Percentiles rank a stretch among this genome's conserved stretches.
Evolutionary conservation across 2,888 invertebrate species (phyloP).

Genomic region (Meteorus cinctellus): DNA sequence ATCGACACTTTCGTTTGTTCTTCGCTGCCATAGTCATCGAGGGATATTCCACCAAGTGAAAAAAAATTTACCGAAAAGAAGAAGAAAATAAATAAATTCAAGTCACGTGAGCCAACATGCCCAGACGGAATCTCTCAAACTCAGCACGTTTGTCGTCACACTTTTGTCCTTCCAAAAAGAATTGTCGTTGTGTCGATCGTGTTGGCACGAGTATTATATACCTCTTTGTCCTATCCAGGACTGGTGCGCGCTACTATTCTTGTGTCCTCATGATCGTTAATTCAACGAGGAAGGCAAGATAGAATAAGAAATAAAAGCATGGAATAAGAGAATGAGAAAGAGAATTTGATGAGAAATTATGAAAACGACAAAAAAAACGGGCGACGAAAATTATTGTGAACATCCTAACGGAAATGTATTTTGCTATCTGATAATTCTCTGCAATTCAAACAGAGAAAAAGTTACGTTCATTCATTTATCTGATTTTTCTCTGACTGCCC

Average conservation of each 20-base stretch:
- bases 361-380: constrained; percentile 27
- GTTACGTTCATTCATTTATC: constrained; percentile 16
- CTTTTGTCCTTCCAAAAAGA: constrained; percentile 37
- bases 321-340: constrained; percentile 25
- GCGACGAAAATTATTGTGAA: background rate
- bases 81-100: constrained; percentile 30
- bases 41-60: constrained; percentile 2
- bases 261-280: constrained; percentile 35
- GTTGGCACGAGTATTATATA: background rate
- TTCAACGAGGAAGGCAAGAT: constrained; percentile 10
- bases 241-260: constrained; percentile 24
- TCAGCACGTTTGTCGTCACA: constrained; percentile 46
- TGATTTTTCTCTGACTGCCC: background rate
- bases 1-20: constrained; percentile 12
- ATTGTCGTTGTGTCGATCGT: constrained; percentile 42
- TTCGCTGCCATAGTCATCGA: constrained; percentile 9
- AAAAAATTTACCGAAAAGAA: background rate
- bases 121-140: constrained; percentile 41
- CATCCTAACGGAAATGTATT: constrained; percentile 17
- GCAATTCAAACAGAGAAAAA: background rate
- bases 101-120: constrained; percentile 35
- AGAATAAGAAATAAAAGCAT: background rate
- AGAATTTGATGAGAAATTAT: background rate
- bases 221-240: constrained; percentile 35
- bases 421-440: constrained; percentile 19